phyloP scores from a whole-genome alignment of 1,140 invertebrate genomes.

The Zelostemma sp. region DNA sequence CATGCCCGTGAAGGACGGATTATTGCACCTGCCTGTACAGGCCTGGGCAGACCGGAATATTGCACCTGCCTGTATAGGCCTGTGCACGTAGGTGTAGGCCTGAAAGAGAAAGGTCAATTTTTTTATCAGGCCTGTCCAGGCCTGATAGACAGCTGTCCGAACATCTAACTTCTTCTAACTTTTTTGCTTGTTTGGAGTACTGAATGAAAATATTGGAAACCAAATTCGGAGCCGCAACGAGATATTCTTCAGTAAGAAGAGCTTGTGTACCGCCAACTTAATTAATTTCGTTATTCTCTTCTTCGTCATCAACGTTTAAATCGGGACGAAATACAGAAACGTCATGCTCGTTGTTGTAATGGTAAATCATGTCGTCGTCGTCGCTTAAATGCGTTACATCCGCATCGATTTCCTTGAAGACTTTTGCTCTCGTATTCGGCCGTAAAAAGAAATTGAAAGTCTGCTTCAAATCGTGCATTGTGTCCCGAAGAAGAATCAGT shows the following conservation, averaged over 20 bases:
- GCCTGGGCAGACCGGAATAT: too few relatives aligned
- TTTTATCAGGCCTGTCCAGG: too few relatives aligned
- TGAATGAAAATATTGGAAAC: conserved; percentile 75
- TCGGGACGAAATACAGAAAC: conserved; percentile 67
- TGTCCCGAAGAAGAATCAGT: conserved; percentile 50
- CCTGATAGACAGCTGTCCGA: too few relatives aligned
- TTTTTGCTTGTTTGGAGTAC: conserved; percentile 80
- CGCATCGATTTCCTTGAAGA: conserved; percentile 30
- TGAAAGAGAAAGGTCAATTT: too few relatives aligned
- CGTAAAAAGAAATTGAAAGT: conserved; percentile 46
- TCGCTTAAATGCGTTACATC: conserved; percentile 41
- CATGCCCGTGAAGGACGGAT: too few relatives aligned
- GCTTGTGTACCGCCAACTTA: conserved; percentile 61
- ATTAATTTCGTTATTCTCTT: conserved; percentile 55
- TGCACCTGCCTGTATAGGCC: too few relatives aligned
- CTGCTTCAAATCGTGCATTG: conserved; percentile 44
- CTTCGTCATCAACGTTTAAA: conserved; percentile 64
- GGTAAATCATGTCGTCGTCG: conserved; percentile 59
- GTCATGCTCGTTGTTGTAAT: conserved; percentile 72
- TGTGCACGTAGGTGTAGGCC: too few relatives aligned
- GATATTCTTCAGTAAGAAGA: conserved; percentile 69
- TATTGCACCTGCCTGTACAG: too few relatives aligned
- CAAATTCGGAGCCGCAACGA: conserved; percentile 72
- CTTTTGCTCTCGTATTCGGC: conserved; percentile 27
- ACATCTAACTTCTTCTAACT: conserved; percentile 88